Base-by-base conservation (phyloP, 2,113 vertebrate genomes). In the Steatornis caripensis region DNA sequence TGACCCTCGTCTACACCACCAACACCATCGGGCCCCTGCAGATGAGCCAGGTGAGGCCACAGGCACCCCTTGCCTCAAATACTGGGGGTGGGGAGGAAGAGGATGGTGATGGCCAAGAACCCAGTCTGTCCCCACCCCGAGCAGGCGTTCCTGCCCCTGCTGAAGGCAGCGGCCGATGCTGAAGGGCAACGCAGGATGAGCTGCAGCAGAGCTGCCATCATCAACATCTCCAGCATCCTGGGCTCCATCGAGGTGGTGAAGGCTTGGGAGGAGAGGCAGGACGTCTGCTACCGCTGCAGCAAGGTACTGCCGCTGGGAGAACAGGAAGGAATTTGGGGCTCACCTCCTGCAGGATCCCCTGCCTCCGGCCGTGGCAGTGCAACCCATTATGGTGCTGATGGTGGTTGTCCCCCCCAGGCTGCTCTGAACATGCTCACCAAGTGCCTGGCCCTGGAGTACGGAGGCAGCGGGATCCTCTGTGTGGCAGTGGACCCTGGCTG, bases 401-500 rank as follows among this genome's bases (percentile, higher is more conserved):
- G 29, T 13, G 22, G 10, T 77, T 84, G n/a, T 61, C 17, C 30
- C 39, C 39, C 16, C 29, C 82, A 97, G 96, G 96, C 95, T 77
- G 95, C 96, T 22, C 90, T 97, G 49, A 97, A 96, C 77, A 97
- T 97, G 95, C 96, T 97, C 55, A 97, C 96, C 39, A 97, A 95
- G 74, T 97, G 96, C 77, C 69, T 94, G 84, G 89, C 96, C 22
- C 84, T 97, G 84, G 95, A 97, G 81, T 97, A 97, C 0, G 96
- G 96, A 11, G 45, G 14, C 37, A 96, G 69, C 0, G 95, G 96
- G 74, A 95, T 97, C 51, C 93, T 97, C 65, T 97, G 96, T 0
- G 96, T 96, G 46, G 55, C 96, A 0, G 90, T 96, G 84, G 95
- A 94, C 32, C 95, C 96, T 0, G 96, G 96, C 29, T 24, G 10